A percentile compares a stretch with the other conserved stretches of the same genome.
These are phyloP conservation scores for Anticlea derivata DNA, from an alignment of 2,888 invertebrate genomes.

Conservation along the genomic window DNA sequence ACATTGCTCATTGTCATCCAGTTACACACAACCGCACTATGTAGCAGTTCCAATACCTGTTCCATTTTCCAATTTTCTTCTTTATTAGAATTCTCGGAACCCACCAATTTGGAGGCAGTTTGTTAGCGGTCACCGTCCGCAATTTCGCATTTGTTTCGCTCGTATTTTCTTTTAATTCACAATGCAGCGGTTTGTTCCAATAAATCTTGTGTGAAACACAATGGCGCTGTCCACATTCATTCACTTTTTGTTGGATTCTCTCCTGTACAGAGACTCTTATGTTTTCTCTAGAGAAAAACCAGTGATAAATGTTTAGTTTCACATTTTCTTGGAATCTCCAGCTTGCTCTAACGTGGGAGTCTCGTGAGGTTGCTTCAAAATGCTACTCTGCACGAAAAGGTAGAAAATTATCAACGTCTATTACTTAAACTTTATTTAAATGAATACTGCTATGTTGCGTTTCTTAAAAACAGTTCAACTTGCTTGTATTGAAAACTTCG, in stretches of 20 bases:
- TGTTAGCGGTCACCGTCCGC: constrained; percentile 49
- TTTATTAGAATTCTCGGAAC: constrained; percentile 56
- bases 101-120: constrained; percentile 51
- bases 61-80: constrained; percentile 57
- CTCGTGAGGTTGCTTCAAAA: constrained; percentile 15
- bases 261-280: constrained; percentile 30
- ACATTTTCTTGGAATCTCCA: constrained; percentile 33
- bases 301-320: constrained; percentile 41
- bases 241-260: constrained; percentile 50
- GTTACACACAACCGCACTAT: constrained; percentile 30
- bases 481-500: constrained; percentile 2
- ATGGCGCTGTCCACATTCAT: constrained; percentile 49
- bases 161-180: constrained; percentile 57
- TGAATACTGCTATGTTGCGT: neutral
- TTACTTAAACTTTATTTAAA: neutral
- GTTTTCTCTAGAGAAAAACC: constrained; percentile 37
- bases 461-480: neutral
- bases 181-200: constrained; percentile 51
- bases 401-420: constrained; percentile 6
- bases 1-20: constrained; percentile 30
- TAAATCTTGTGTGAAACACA: constrained; percentile 58
- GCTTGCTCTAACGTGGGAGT: constrained; percentile 17
- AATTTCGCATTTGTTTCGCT: constrained; percentile 53
- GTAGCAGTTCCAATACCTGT: constrained; percentile 43
- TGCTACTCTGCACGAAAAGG: constrained; percentile 10